phyloP scores from a whole-genome alignment of 2,797 vertebrate species.

The Tympanoctomys barrerae region DNA sequence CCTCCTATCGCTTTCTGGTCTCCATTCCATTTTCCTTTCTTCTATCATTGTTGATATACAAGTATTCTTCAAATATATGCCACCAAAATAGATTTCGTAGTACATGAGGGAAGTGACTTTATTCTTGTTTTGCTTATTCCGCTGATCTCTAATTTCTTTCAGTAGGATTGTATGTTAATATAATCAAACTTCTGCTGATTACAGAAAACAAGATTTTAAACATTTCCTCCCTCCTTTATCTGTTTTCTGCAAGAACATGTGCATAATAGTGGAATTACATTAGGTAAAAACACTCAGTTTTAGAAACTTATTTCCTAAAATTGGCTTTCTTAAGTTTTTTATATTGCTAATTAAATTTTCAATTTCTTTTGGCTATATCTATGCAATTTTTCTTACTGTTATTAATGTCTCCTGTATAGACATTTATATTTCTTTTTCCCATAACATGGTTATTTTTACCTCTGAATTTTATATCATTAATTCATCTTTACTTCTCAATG shows the following conservation, averaged over 20 bases:
- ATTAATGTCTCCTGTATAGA: background rate
- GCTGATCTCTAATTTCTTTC: background rate
- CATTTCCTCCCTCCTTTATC: background rate
- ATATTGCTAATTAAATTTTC: background rate
- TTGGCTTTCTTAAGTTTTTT: background rate
- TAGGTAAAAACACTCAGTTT: background rate
- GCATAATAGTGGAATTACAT: background rate
- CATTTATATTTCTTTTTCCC: background rate
- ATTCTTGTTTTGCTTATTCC: background rate
- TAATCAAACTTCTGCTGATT: background rate
- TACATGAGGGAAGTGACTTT: background rate
- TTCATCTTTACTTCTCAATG: background rate
- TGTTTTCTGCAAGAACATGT: background rate
- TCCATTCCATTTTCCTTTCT: background rate
- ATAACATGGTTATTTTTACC: background rate
- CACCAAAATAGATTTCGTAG: background rate
- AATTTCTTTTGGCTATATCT: background rate
- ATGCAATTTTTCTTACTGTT: background rate
- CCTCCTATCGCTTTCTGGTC: fast-evolving
- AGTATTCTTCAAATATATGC: background rate
- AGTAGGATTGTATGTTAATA: background rate
- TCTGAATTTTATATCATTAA: background rate
- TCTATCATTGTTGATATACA: background rate
- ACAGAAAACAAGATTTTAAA: background rate
- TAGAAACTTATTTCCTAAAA: background rate